A percentile compares a stretch with the other conserved stretches of the same genome.
These are phyloP conservation scores for Corythoichthys intestinalis DNA, from an alignment of 2,113 vertebrate genomes.

Conservation along the genomic window DNA sequence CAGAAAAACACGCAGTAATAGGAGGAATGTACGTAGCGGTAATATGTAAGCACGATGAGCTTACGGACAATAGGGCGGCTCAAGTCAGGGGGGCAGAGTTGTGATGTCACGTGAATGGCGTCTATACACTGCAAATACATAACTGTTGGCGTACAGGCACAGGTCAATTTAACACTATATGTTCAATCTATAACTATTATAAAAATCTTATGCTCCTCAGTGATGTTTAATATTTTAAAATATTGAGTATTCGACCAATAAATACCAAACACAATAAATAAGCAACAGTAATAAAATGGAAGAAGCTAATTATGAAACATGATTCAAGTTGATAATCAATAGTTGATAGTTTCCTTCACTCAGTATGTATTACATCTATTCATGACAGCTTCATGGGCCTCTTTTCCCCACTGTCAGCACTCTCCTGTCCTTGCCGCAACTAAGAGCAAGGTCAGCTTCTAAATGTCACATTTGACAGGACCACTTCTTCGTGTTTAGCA, in stretches of 20 bases:
- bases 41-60: too few species aligned
- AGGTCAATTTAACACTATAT: neutral
- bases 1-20: too few species aligned
- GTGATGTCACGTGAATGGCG: too few species aligned
- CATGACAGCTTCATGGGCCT: slow-evolving; percentile 12
- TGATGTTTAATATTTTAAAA: too few species aligned
- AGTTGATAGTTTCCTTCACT: neutral
- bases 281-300: neutral
- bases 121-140: too few species aligned
- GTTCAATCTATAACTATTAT: neutral
- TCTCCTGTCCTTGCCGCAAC: slow-evolving; percentile 26
- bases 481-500: slow-evolving; percentile 38
- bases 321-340: neutral
- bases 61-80: too few species aligned
- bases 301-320: slow-evolving; percentile 4
- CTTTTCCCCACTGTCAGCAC: slow-evolving; percentile 12
- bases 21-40: too few species aligned
- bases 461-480: slow-evolving; percentile 48
- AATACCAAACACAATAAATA: too few species aligned
- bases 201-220: too few species aligned
- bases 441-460: slow-evolving; percentile 39
- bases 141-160: too few species aligned
- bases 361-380: slow-evolving; percentile 5
- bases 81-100: too few species aligned
- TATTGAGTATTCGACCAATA: too few species aligned